These are phyloP conservation scores for Puntigrus tetrazona DNA, from an alignment of 2,113 vertebrate species.

Conservation along the genomic window DNA sequence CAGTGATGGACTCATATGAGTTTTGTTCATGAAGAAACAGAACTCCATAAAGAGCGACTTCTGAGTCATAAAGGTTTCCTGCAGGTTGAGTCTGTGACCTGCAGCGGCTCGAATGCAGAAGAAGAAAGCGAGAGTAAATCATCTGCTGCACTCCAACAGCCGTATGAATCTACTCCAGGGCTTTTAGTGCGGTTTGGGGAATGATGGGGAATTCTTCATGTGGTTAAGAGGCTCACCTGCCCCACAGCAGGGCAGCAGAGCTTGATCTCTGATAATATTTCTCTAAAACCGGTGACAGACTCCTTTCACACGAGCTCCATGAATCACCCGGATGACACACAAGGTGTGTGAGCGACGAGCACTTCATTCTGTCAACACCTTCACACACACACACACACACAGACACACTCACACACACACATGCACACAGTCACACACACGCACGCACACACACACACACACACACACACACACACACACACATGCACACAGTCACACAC, in stretches of 20 bases:
- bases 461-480: neutral
- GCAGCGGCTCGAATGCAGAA: neutral
- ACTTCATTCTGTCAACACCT: constrained; percentile 50
- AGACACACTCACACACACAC: too few species aligned
- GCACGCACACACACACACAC: neutral
- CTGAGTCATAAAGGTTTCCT: neutral
- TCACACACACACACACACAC: neutral
- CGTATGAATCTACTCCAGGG: constrained; percentile 3
- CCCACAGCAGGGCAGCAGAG: constrained; percentile 45
- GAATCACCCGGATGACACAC: constrained; percentile 73
- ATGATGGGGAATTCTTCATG: neutral
- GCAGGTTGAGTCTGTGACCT: neutral
- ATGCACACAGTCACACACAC: too few species aligned
- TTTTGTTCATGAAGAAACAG: neutral
- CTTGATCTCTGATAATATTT: constrained; percentile 69
- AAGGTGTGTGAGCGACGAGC: constrained; percentile 72
- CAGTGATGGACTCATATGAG: neutral
- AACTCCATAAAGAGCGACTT: neutral
- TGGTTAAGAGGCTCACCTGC: constrained; percentile 36
- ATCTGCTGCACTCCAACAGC: constrained; percentile 3
- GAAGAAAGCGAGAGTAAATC: neutral
- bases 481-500: too few species aligned
- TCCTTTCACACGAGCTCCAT: constrained; percentile 66
- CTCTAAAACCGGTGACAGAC: constrained; percentile 49
- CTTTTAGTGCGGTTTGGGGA: constrained; percentile 26